Base-by-base conservation (phyloP, 2,888 invertebrate genomes). In the Beris chalybata region DNA sequence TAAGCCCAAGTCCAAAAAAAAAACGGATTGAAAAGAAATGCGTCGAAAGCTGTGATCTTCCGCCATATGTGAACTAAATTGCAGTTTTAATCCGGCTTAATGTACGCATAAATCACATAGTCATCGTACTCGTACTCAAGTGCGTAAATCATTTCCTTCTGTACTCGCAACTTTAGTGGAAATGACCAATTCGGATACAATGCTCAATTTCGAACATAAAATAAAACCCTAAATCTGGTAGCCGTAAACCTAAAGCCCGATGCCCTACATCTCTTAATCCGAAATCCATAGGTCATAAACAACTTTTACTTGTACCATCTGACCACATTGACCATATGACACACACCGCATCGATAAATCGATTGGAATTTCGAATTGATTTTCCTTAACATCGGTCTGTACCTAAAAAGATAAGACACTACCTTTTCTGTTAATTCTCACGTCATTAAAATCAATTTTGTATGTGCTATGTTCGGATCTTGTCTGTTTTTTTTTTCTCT, bases 391-490 rank as follows among this genome's bases (percentile, higher is more conserved):
- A 48, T 22, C 22, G 22, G 38, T 38, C n/a, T n/a, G 3, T 38
- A 38, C 30, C n/a, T 30, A 5, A 54, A 31, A 4, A n/a, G 13
- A 30, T 29, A 22, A 9, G n/a, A 54, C 29, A 13, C 9, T 15
- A 15, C 22, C 5, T 54, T 31, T 29, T 54, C n/a, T 22, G n/a
- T n/a, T 11, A 29, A n/a, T 30, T 54, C 30, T 31, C 54, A 12
- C 13, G 13, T 54, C 54, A 54, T 30, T 54, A 54, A 56, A 56
- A 38, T 56, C 43, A 4, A 32, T 55, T 32, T 32, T 31, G 32
- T 32, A 32, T 12, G 12, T 29, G 29, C n/a, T 22, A 29, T 30
- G 29, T 12, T 12, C 53, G 22, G 13, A 53, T 53, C n/a, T n/a
- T n/a, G n/a, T n/a, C 30, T 53, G 22, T 22, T 22, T 22, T 22